These are phyloP conservation scores for Sparidentex hasta DNA, from an alignment of 2,797 vertebrate species.

Conservation along the genomic window DNA sequence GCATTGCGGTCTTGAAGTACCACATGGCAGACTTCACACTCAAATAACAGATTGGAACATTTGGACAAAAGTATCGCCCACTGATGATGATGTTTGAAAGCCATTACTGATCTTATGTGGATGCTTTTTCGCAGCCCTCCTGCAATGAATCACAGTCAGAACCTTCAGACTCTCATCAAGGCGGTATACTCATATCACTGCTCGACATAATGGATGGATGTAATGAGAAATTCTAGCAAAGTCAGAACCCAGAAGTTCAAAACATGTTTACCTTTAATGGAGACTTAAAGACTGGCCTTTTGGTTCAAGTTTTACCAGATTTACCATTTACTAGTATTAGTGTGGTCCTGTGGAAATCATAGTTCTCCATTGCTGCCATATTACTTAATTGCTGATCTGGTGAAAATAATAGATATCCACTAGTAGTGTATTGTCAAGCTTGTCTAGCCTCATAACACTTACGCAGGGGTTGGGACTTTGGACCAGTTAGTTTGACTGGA, in stretches of 20 bases:
- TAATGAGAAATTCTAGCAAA: background rate
- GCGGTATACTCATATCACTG: background rate
- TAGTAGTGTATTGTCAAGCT: too few species aligned
- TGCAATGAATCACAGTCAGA: background rate
- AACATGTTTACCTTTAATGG: background rate
- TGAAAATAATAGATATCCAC: too few species aligned
- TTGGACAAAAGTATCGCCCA: background rate
- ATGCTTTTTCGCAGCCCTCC: background rate
- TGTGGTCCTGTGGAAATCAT: too few species aligned
- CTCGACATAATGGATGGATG: background rate
- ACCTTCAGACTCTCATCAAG: conserved; percentile 4
- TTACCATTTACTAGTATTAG: background rate
- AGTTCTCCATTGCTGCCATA: background rate
- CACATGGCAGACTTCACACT: conserved; percentile 20
- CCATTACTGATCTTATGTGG: background rate
- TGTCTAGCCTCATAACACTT: too few species aligned
- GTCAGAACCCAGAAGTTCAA: background rate
- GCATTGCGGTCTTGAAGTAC: conserved; percentile 33
- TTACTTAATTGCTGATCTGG: background rate
- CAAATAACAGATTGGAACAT: conserved; percentile 11
- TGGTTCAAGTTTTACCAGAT: background rate
- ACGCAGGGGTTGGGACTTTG: too few species aligned
- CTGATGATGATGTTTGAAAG: conserved; percentile 10
- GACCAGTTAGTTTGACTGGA: too few species aligned
- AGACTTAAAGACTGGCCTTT: background rate